A percentile compares a stretch with the other conserved stretches of the same genome.
These are phyloP conservation scores for Leucosticte australis DNA, from an alignment of 2,113 vertebrate genomes.

Conservation along the genomic window DNA sequence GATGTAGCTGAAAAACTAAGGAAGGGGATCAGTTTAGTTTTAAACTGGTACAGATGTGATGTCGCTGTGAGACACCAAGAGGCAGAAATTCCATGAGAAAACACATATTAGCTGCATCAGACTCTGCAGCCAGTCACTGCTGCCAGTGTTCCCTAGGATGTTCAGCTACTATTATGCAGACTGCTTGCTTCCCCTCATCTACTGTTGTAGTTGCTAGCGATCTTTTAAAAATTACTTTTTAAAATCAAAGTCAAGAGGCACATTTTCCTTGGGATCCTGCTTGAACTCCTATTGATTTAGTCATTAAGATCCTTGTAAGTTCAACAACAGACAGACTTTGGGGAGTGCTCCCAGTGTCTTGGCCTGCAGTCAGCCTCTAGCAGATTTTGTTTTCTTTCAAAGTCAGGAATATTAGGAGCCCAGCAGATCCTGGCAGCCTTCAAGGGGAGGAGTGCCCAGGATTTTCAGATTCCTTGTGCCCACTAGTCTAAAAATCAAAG, in stretches of 20 bases:
- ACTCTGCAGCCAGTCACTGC: background rate
- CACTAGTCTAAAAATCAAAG: background rate
- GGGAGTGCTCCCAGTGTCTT: background rate
- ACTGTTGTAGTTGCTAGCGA: background rate
- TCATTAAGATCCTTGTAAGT: background rate
- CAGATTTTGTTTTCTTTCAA: background rate
- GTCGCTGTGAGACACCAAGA: background rate
- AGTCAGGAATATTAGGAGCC: background rate
- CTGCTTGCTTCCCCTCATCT: background rate
- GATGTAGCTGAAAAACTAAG: background rate
- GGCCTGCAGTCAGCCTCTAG: background rate
- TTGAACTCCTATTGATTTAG: background rate
- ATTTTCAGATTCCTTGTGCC: background rate
- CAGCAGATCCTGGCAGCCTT: background rate
- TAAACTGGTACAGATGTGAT: background rate
- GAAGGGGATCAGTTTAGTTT: background rate
- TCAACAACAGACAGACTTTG: background rate
- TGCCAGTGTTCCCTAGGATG: background rate
- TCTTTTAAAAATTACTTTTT: background rate
- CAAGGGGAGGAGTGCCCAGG: background rate
- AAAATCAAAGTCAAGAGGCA: background rate
- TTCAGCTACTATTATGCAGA: background rate
- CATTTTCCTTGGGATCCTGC: background rate
- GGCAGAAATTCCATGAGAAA: background rate
- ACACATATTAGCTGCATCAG: background rate